These are phyloP conservation scores for Eira barbara DNA, from an alignment of 2,113 vertebrate genomes.

Conservation along the genomic window DNA sequence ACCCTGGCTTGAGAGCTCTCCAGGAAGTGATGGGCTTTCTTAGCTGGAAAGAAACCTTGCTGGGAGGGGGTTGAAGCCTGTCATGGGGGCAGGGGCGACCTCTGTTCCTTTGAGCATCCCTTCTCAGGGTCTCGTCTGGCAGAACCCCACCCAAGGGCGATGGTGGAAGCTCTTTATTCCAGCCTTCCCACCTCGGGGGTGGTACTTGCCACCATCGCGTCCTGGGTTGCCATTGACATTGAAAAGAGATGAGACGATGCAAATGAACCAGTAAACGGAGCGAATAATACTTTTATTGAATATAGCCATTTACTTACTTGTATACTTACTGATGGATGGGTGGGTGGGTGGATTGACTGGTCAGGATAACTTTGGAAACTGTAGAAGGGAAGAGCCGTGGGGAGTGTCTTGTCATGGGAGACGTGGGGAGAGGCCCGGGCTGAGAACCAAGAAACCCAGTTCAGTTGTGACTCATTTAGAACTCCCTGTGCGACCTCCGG, in stretches of 20 bases:
- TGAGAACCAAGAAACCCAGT: not conserved
- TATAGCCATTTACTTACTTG: not conserved
- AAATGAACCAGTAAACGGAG: not conserved
- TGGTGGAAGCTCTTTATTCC: not conserved
- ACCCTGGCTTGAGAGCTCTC: not conserved
- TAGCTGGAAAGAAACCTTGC: not conserved
- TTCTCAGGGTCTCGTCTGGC: not conserved
- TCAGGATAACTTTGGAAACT: not conserved
- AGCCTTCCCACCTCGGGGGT: not conserved
- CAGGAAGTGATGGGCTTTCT: not conserved
- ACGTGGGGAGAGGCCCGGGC: not conserved
- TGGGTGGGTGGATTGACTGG: not conserved
- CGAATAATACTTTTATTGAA: not conserved
- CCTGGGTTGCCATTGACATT: not conserved
- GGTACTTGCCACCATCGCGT: too few relatives aligned
- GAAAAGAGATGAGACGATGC: not conserved
- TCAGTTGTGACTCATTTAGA: not conserved
- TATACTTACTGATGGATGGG: not conserved
- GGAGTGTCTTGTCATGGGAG: not conserved
- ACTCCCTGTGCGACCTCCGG: not conserved
- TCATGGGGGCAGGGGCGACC: rapidly evolving
- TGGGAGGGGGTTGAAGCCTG: not conserved
- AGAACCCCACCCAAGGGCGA: not conserved
- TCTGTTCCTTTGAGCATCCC: not conserved
- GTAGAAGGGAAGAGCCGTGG: not conserved